Evolutionary conservation across 2,888 invertebrate genomes (phyloP).

Genomic region (Neoascia interrupta): DNA sequence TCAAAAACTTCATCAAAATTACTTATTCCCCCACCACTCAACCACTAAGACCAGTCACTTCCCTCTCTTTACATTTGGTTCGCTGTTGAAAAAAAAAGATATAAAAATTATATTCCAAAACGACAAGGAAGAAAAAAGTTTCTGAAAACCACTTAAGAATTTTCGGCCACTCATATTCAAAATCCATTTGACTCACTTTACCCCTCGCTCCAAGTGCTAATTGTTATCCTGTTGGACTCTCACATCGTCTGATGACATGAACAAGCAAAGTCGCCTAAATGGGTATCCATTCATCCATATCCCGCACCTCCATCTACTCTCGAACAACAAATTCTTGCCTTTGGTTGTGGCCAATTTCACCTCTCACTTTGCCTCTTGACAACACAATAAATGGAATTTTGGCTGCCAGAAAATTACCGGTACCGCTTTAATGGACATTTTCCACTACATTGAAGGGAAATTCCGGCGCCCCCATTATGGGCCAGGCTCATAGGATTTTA

Average conservation of each 20-base stretch:
- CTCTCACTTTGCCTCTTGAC: slow-evolving; percentile 15
- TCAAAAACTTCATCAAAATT: slow-evolving; percentile 13
- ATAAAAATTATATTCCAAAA: too few relatives aligned
- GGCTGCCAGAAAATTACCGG: slow-evolving; percentile 52
- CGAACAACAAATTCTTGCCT: background rate
- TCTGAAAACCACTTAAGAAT: slow-evolving; percentile 41
- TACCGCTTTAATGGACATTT: slow-evolving; percentile 60
- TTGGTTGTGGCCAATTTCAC: slow-evolving; percentile 41
- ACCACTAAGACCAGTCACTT: slow-evolving; percentile 7
- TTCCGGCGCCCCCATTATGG: background rate
- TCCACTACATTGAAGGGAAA: slow-evolving; percentile 55
- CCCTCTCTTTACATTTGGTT: background rate
- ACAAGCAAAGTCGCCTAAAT: slow-evolving; percentile 33
- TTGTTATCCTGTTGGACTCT: slow-evolving; percentile 31
- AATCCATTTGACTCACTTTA: slow-evolving; percentile 4
- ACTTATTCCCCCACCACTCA: slow-evolving; percentile 6
- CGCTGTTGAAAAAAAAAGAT: slow-evolving; percentile 3
- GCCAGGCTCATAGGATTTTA: background rate
- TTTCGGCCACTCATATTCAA: slow-evolving; percentile 45
- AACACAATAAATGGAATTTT: slow-evolving; percentile 50
- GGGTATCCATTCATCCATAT: slow-evolving; percentile 39
- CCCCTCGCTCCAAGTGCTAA: slow-evolving; percentile 1
- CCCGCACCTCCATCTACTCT: background rate
- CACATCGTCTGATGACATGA: slow-evolving; percentile 36
- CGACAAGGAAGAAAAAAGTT: background rate